These are phyloP conservation scores for Drosophila dives DNA, from an alignment of 2,888 invertebrate species.

Conservation along the genomic window DNA sequence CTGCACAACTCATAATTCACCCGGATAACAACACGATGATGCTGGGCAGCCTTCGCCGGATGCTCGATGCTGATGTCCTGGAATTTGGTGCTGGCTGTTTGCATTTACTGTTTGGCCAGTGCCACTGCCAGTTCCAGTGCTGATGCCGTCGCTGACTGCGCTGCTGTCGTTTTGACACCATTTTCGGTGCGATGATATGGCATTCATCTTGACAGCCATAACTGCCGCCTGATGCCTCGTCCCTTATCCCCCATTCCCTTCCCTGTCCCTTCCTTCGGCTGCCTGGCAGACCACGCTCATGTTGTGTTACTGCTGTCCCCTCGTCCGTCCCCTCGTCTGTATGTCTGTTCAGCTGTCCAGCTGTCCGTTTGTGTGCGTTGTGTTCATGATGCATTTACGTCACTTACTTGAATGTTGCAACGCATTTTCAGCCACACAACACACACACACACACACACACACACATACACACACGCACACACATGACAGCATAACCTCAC, in stretches of 20 bases:
- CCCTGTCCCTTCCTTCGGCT: slow-evolving; percentile 13
- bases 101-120: slow-evolving; percentile 50
- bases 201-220: slow-evolving; percentile 83
- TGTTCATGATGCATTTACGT: slow-evolving; percentile 75
- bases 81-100: slow-evolving; percentile 38
- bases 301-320: not conserved
- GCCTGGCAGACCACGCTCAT: slow-evolving; percentile 2
- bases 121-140: slow-evolving; percentile 10
- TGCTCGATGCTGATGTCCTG: slow-evolving; percentile 1
- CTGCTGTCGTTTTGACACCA: slow-evolving; percentile 78
- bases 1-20: slow-evolving; percentile 75
- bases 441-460: slow-evolving; percentile 31
- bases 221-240: slow-evolving; percentile 66
- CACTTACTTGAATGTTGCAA: slow-evolving; percentile 81
- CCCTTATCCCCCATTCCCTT: slow-evolving; percentile 9
- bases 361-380: slow-evolving; percentile 44
- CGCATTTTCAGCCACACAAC: slow-evolving; percentile 63
- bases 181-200: slow-evolving; percentile 81
- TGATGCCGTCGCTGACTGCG: slow-evolving; percentile 38
- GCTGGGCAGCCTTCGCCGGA: not conserved
- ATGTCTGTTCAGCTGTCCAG: slow-evolving; percentile 10
- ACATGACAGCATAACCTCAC: slow-evolving; percentile 51
- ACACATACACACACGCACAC: slow-evolving; percentile 14
- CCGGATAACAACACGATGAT: slow-evolving; percentile 62
- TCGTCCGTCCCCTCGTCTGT: slow-evolving; percentile 37